Evolutionary conservation across 2,888 invertebrate species (phyloP).

Genomic region (Trachelus troglodyta): DNA sequence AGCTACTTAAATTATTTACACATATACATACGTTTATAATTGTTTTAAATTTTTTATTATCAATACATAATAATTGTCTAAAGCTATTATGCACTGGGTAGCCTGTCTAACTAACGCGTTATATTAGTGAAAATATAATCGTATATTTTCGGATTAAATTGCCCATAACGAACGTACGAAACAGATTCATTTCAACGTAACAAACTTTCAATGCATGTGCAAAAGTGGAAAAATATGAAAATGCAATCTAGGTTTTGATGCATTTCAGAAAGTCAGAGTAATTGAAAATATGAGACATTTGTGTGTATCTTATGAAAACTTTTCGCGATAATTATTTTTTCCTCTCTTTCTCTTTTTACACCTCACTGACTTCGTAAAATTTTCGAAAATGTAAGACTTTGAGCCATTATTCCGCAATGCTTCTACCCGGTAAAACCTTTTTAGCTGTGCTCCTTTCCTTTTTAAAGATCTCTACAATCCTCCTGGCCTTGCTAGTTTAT

Average conservation of each 20-base stretch:
- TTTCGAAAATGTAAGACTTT: constrained; percentile 19
- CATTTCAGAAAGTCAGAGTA: constrained; percentile 13
- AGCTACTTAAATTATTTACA: constrained; percentile 40
- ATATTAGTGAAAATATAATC: constrained; percentile 24
- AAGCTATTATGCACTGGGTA: constrained; percentile 42
- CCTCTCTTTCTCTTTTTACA: constrained; percentile 5
- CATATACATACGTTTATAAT: constrained; percentile 33
- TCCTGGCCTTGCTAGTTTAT: constrained; percentile 32
- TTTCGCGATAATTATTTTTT: constrained; percentile 7
- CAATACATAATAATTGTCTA: constrained; percentile 27
- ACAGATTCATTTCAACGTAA: constrained; percentile 14
- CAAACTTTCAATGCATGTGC: constrained; percentile 21
- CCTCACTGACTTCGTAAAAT: constrained; percentile 11
- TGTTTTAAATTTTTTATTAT: constrained; percentile 27
- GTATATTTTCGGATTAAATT: constrained; percentile 35
- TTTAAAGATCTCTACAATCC: constrained; percentile 29
- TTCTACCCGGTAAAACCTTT: constrained; percentile 10
- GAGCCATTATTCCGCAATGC: constrained; percentile 14
- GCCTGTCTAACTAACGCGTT: constrained; percentile 27
- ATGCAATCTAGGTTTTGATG: constrained; percentile 14
- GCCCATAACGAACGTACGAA: constrained; percentile 22
- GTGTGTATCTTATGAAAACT: constrained; percentile 7
- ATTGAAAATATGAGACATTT: constrained; percentile 11
- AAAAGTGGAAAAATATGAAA: constrained; percentile 25
- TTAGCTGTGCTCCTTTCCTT: neutral